Percentiles rank a stretch among this genome's conserved stretches.
phyloP scores from a whole-genome alignment of 2,888 invertebrate genomes.

The Argyresthia albistria region DNA sequence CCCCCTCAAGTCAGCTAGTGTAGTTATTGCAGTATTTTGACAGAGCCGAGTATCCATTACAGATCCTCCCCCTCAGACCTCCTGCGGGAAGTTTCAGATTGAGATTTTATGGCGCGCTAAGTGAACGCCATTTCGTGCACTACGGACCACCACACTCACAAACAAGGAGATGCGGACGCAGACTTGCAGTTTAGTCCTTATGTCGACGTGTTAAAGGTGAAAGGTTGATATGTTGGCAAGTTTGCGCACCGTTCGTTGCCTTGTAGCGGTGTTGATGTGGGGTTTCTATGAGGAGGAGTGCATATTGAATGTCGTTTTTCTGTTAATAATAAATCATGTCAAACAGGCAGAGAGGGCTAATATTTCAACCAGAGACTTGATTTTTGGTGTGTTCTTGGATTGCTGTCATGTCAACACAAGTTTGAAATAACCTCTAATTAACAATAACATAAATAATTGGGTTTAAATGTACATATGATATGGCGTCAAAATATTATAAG shows the following conservation, averaged over 20 bases:
- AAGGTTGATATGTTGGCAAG: too few species aligned
- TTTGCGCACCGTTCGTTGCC: too few species aligned
- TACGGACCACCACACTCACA: conserved; percentile 14
- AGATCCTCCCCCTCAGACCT: conserved; percentile 9
- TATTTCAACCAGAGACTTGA: not conserved
- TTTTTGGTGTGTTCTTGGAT: not conserved
- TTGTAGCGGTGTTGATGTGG: too few species aligned
- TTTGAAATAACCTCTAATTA: too few species aligned
- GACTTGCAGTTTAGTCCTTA: too few species aligned
- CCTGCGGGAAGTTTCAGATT: conserved; percentile 1
- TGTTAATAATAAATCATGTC: not conserved
- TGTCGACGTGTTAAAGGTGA: too few species aligned
- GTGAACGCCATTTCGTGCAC: conserved; percentile 35
- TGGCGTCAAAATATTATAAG: too few species aligned
- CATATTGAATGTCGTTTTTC: not conserved
- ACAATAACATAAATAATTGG: too few species aligned
- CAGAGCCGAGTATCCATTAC: conserved; percentile 31
- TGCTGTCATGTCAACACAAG: too few species aligned
- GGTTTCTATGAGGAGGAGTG: not conserved
- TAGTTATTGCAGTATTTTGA: conserved; percentile 27
- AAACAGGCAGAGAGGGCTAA: not conserved
- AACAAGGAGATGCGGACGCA: too few species aligned
- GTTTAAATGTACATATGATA: too few species aligned
- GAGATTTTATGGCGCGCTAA: conserved; percentile 22
- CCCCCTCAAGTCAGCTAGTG: conserved; percentile 9